A percentile compares a stretch with the other conserved stretches of the same genome.
Conservation (phyloP, 2,888 invertebrate genomes). For the Philhelius pedissequus region DNA sequence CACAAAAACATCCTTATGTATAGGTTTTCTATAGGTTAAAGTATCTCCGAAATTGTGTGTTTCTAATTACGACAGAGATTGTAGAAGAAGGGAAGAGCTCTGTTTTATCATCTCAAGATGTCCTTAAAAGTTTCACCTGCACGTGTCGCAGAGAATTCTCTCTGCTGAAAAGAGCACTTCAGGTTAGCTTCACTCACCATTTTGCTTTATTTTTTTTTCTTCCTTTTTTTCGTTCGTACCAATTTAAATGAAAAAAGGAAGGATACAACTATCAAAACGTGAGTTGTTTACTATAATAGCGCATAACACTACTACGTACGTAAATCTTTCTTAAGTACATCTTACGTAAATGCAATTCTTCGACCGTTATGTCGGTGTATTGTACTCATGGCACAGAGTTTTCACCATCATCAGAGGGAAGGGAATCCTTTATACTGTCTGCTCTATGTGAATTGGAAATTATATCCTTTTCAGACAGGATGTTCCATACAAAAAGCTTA, state of each 20-base stretch:
- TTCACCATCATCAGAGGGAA: background rate
- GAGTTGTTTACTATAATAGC: slow-evolving; percentile 27
- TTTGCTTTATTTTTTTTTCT: background rate
- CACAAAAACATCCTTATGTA: background rate
- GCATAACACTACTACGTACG: background rate
- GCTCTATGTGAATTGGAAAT: slow-evolving; percentile 29
- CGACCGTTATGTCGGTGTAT: background rate
- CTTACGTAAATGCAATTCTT: slow-evolving; percentile 32
- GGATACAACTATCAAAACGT: slow-evolving; percentile 26
- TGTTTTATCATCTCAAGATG: slow-evolving; percentile 41
- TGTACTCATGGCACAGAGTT: background rate
- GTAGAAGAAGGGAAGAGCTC: background rate
- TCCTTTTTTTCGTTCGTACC: background rate
- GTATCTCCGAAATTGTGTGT: slow-evolving; percentile 58
- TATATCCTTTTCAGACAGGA: slow-evolving; percentile 31
- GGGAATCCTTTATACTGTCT: background rate
- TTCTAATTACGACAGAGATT: slow-evolving; percentile 44
- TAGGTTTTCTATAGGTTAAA: slow-evolving; percentile 36
- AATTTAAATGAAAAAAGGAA: slow-evolving; percentile 34
- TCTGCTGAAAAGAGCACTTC: slow-evolving; percentile 2
- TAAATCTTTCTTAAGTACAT: slow-evolving; percentile 6
- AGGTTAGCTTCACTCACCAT: background rate
- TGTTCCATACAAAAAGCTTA: slow-evolving; percentile 16
- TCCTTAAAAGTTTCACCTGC: slow-evolving; percentile 51
- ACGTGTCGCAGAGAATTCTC: slow-evolving; percentile 27